A percentile compares a stretch with the other conserved stretches of the same genome.
Conservation (phyloP, 1,140 invertebrate genomes). For the Drosophila pandora region DNA sequence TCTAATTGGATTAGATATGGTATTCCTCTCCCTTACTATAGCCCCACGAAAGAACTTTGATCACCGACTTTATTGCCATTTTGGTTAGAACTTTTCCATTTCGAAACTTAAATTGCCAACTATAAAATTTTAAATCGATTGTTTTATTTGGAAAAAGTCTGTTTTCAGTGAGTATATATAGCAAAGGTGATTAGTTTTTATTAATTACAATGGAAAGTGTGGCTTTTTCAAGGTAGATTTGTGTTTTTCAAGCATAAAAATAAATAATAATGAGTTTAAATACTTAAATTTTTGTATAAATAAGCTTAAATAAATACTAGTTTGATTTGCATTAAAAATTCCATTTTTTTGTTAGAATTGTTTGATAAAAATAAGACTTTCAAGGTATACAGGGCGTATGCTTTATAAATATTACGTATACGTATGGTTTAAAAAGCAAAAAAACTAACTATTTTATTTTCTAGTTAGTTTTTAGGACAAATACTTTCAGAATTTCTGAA, state of each 20-base stretch:
- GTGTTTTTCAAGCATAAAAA: not conserved
- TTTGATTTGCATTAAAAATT: too few species aligned
- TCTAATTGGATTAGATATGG: not conserved
- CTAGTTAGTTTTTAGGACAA: too few species aligned
- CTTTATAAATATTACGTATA: too few species aligned
- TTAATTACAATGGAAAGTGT: not conserved
- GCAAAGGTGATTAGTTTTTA: not conserved
- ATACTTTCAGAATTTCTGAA: too few species aligned
- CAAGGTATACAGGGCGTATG: too few species aligned
- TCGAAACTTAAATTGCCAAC: not conserved
- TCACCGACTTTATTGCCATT: conserved; percentile 28
- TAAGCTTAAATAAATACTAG: too few species aligned
- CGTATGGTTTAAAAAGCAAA: too few species aligned
- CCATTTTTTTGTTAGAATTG: too few species aligned
- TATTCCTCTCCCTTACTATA: conserved; percentile 12
- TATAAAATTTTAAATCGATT: conserved; percentile 5
- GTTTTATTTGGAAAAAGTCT: not conserved
- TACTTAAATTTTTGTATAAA: too few species aligned
- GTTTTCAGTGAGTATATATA: not conserved
- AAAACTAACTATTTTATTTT: too few species aligned
- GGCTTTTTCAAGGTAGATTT: not conserved
- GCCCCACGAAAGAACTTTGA: conserved; percentile 23
- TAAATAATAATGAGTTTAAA: too few species aligned
- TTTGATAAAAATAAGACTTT: too few species aligned
- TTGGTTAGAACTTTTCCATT: not conserved